Conservation (phyloP, 2,797 vertebrate genomes). For the Pseudotriccus pelzelni region DNA sequence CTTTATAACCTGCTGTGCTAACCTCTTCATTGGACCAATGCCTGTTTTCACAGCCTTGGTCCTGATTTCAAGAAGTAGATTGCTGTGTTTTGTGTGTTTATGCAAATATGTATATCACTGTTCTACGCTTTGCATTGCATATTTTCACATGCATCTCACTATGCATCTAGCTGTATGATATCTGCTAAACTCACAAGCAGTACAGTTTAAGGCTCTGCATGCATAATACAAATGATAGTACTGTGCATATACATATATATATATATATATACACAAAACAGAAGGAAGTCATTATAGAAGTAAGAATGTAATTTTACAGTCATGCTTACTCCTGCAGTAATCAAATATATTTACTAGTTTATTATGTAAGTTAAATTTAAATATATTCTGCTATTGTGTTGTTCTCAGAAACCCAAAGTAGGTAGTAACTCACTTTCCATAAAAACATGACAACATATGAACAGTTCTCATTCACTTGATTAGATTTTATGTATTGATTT, state of each 20-base stretch:
- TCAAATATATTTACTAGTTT: neutral
- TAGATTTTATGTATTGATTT: neutral
- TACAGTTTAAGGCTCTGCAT: neutral
- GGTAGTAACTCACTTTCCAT: neutral
- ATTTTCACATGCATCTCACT: neutral
- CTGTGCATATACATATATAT: neutral
- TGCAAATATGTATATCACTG: neutral
- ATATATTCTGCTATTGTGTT: neutral
- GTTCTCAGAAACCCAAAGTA: neutral
- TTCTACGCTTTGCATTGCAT: neutral
- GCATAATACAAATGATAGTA: neutral
- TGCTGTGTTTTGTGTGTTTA: neutral
- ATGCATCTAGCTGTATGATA: neutral
- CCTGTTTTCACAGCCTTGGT: neutral
- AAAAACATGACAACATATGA: neutral
- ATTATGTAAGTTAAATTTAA: neutral
- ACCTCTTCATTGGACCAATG: neutral
- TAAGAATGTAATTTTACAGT: neutral
- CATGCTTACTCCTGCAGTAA: neutral
- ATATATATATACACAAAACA: neutral
- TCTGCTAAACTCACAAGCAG: neutral
- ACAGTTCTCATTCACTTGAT: neutral
- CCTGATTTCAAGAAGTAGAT: neutral
- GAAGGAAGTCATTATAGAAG: neutral
- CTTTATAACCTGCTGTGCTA: neutral